phyloP scores from a whole-genome alignment of 2,797 vertebrate genomes.

The Florisuga fusca region DNA sequence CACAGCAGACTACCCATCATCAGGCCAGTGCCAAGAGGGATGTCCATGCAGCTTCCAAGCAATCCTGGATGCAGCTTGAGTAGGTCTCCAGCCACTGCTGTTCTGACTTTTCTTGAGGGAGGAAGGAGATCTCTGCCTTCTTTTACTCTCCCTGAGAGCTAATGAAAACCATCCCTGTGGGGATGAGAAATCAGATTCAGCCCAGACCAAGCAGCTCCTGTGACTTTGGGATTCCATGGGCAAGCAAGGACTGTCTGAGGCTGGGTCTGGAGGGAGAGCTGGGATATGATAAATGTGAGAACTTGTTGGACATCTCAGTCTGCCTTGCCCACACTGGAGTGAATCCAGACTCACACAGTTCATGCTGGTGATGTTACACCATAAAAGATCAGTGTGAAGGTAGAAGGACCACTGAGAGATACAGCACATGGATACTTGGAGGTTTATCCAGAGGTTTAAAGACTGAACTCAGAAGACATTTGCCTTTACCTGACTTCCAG shows the following conservation, averaged over 20 bases:
- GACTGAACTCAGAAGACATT: no score
- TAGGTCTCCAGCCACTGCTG: no score
- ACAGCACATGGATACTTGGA: background rate
- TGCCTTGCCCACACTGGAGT: background rate
- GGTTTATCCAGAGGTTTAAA: background rate
- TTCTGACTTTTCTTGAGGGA: background rate
- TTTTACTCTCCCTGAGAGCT: background rate
- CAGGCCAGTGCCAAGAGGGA: background rate
- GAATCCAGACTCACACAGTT: background rate
- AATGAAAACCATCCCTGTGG: background rate
- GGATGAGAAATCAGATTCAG: background rate
- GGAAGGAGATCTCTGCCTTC: background rate
- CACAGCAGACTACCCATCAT: background rate
- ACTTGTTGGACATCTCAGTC: background rate
- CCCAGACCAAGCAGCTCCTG: background rate
- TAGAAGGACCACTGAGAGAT: background rate
- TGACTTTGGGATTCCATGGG: background rate
- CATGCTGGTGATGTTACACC: background rate
- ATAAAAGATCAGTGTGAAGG: fast-evolving
- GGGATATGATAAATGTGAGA: background rate
- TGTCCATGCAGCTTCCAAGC: background rate
- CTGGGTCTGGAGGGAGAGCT: background rate
- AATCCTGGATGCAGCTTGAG: background rate
- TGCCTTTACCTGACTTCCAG: no score
- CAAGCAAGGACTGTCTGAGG: background rate